A percentile compares a stretch with the other conserved stretches of the same genome.
phyloP scores from a whole-genome alignment of 2,797 vertebrate species.

The Ctenopoma kingsleyae region DNA sequence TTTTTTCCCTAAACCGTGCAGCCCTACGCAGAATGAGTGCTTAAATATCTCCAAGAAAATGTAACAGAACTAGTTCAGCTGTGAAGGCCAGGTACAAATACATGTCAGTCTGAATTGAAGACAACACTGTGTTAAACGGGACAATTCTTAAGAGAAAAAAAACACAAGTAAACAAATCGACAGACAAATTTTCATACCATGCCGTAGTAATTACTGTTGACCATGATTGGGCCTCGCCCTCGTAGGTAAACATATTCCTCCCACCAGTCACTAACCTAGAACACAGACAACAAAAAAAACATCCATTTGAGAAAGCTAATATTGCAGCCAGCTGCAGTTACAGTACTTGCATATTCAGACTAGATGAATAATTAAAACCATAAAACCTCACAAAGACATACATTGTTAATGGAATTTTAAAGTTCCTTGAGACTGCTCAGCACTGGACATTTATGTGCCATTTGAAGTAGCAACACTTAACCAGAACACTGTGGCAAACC shows the following conservation, averaged over 20 bases:
- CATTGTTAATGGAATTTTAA: conserved; percentile 65
- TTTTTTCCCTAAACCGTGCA: too few relatives aligned
- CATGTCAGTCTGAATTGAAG: not conserved
- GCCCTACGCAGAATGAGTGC: not conserved
- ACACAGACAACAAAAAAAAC: conserved; percentile 23
- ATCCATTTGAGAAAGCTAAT: conserved; percentile 11
- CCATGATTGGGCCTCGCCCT: conserved; percentile 89
- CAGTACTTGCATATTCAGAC: conserved; percentile 34
- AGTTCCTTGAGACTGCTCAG: conserved; percentile 8
- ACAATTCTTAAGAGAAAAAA: not conserved
- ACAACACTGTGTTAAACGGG: not conserved
- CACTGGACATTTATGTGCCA: conserved; percentile 6
- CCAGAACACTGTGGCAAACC: conserved; percentile 1
- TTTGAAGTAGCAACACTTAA: conserved; percentile 1
- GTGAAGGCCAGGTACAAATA: not conserved
- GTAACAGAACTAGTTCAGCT: not conserved
- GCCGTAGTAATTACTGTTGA: conserved; percentile 93
- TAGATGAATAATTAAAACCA: conserved; percentile 64
- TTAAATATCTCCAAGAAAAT: not conserved
- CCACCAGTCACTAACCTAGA: conserved; percentile 95
- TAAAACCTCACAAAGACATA: conserved; percentile 36
- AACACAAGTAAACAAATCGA: not conserved
- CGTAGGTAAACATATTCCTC: conserved; percentile 92
- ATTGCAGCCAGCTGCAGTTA: conserved; percentile 3
- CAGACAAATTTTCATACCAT: conserved; percentile 82